Conservation (phyloP, 2,888 invertebrate genomes). For the Stramonita haemastoma region DNA sequence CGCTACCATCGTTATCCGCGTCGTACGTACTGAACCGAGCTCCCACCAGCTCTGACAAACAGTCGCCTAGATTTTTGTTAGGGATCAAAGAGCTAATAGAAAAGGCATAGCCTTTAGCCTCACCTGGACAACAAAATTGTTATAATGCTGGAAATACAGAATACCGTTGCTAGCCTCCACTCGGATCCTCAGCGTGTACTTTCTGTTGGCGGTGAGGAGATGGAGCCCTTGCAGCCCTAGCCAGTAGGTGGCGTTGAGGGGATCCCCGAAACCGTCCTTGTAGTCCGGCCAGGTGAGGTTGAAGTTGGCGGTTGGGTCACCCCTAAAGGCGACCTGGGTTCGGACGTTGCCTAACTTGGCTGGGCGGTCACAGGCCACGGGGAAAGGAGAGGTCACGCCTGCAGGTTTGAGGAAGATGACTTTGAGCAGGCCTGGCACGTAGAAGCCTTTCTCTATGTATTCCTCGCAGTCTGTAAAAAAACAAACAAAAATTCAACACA, state of each 20-base stretch:
- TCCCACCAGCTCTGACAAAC: constrained; percentile 16
- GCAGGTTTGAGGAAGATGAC: constrained; percentile 20
- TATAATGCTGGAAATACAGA: not conserved
- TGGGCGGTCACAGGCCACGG: constrained; percentile 13
- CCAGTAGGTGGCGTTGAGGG: constrained; percentile 1
- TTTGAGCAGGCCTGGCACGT: not conserved
- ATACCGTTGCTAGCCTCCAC: not conserved
- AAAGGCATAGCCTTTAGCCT: not conserved
- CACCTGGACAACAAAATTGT: not conserved
- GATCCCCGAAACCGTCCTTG: constrained; percentile 32
- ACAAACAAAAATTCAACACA: no score
- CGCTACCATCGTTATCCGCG: not conserved
- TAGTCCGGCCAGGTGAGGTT: constrained; percentile 40
- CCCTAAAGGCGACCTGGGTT: not conserved
- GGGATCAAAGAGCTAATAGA: not conserved
- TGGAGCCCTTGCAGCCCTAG: constrained; percentile 43
- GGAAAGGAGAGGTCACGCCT: constrained; percentile 16
- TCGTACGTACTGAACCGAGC: constrained; percentile 25
- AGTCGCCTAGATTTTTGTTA: not conserved
- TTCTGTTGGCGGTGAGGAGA: constrained; percentile 9
- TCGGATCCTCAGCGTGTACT: not conserved
- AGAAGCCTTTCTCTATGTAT: not conserved
- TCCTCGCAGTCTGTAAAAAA: constrained; percentile 33
- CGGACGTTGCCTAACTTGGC: not conserved
- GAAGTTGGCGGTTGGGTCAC: not conserved